Evolutionary conservation across 2,888 invertebrate genomes (phyloP).

Genomic region (Torymus aiolomorphi): DNA sequence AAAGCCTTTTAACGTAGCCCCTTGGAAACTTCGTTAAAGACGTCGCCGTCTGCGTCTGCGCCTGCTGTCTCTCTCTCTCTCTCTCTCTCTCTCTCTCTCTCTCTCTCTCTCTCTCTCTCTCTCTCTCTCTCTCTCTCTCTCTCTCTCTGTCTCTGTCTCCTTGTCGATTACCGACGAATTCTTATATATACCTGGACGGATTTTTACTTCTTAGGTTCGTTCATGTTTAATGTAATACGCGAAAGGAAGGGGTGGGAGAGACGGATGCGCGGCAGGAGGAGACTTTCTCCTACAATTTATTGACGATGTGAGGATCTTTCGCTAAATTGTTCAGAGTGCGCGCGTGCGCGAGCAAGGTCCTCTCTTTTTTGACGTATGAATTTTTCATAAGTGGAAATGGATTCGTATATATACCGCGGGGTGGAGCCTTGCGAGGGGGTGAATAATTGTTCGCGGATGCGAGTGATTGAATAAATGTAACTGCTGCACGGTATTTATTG

Average conservation of each 20-base stretch:
- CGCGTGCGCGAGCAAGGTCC: no score
- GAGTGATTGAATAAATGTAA: constrained; percentile 20
- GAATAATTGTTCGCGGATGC: constrained; percentile 21
- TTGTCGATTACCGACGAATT: constrained; percentile 34
- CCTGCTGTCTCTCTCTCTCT: constrained; percentile 4
- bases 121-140: constrained; percentile 20
- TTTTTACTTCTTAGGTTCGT: constrained; percentile 49
- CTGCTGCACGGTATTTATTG: not conserved
- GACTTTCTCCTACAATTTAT: constrained; percentile 44
- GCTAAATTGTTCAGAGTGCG: constrained; percentile 30
- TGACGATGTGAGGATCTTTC: constrained; percentile 18
- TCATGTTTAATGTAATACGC: constrained; percentile 21
- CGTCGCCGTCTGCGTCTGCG: constrained; percentile 33
- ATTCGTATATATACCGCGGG: constrained; percentile 12
- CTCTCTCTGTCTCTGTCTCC: constrained; percentile 26
- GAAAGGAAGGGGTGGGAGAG: not conserved
- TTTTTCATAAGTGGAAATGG: constrained; percentile 41
- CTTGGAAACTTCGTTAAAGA: constrained; percentile 70
- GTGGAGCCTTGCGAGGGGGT: not conserved
- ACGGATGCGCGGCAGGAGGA: not conserved
- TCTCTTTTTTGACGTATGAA: constrained; percentile 14
- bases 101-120: constrained; percentile 29
- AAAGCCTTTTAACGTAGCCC: constrained; percentile 70
- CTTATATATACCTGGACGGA: constrained; percentile 36
- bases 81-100: no score